Evolutionary conservation across 1,140 invertebrate species (phyloP), one percentile per base, ranked within the genome.

Genomic region (Dendroctonus valens): DNA sequence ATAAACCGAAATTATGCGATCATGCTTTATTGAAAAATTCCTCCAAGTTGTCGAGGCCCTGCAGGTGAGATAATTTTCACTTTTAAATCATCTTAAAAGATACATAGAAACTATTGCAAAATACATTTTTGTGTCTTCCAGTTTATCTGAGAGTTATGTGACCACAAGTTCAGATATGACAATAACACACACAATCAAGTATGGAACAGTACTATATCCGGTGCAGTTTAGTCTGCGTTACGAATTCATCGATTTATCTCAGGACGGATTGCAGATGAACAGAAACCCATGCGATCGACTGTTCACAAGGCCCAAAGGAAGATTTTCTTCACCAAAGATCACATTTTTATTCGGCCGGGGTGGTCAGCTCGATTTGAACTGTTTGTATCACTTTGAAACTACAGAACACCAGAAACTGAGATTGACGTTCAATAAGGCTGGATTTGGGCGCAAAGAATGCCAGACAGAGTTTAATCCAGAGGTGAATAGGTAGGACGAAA

Each of bases 331-430:
- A 1, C 90, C 91, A 0, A 84, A 85, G 68, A 91, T 88, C 72
- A 90, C 92, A 12, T 93, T 93, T 79, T 86, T 91, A 70, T 93
- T 89, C 71, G 90, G 91, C 2, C 82, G 91, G 57, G 91, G 91
- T 3, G 91, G 91, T 1, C 83, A 88, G 7, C 83, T 85, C 69
- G 89, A 91, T 76, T 75, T 93, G 39, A 89, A 83, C 61, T 93
- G 91, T 74, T 81, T 86, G 41, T 87, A 91, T 74, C 84, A 87
- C 73, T 92, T 93, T 74, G 86, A 89, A 78, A 85, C 86, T 0
- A 84, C 83, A 59, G 78, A 82, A n/a, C 82, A 85, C 40, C 86
- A 91, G 74, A 79, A 86, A 70, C 82, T 89, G 52, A 83, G 85
- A 75, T 74, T 89, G 49, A 85, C 84, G 7, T 86, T 91, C 65